A percentile compares a stretch with the other conserved stretches of the same genome.
These are phyloP conservation scores for Xiphophorus maculatus DNA, from an alignment of 2,113 vertebrate species.

Conservation along the genomic window DNA sequence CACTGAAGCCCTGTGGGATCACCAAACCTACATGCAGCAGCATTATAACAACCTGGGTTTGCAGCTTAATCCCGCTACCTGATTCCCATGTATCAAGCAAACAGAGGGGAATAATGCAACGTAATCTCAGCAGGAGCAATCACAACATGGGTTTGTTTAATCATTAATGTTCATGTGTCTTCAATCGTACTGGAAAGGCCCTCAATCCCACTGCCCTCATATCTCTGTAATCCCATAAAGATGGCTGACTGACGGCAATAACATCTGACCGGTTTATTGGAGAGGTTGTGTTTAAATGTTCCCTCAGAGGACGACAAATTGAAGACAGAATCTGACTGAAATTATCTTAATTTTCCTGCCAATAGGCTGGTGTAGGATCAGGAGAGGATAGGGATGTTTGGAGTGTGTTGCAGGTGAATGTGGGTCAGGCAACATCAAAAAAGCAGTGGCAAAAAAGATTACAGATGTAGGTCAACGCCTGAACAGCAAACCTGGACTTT, in stretches of 20 bases:
- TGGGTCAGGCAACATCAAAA: conserved; percentile 44
- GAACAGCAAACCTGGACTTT: conserved; percentile 3
- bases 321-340: conserved; percentile 1
- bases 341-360: conserved; percentile 24
- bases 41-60: conserved; percentile 52
- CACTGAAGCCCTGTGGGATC: conserved; percentile 37
- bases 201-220: background rate
- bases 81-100: conserved; percentile 63
- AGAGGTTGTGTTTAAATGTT: conserved; percentile 8
- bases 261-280: background rate
- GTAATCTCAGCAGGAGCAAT: conserved; percentile 66
- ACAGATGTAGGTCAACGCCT: conserved; percentile 35
- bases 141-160: conserved; percentile 50
- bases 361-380: conserved; percentile 17
- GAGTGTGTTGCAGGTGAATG: conserved; percentile 37
- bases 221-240: conserved; percentile 9
- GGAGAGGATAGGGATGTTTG: conserved; percentile 17
- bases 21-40: conserved; percentile 45
- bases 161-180: conserved; percentile 44
- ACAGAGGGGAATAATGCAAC: conserved; percentile 58
- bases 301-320: conserved; percentile 8
- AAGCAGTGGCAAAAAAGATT: conserved; percentile 13
- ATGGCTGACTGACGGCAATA: conserved; percentile 2
- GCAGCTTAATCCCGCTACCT: conserved; percentile 64
- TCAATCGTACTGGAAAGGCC: conserved; percentile 49